Evolutionary conservation across 2,797 vertebrate genomes (phyloP), one percentile per base, ranked within the genome.

Genomic region (Simalia tracyae): DNA sequence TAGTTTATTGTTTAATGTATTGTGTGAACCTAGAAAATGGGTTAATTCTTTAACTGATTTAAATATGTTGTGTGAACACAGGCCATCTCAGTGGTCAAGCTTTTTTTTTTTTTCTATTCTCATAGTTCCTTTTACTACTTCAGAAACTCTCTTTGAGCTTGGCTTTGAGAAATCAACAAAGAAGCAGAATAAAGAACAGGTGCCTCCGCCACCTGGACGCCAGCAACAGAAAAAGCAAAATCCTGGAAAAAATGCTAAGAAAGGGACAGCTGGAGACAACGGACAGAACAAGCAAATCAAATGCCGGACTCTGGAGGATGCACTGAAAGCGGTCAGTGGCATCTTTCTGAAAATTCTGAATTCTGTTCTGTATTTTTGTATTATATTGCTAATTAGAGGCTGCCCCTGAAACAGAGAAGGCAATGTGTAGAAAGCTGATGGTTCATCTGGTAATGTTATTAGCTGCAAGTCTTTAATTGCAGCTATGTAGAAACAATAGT

Each of bases 141-240:
- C 98, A 0, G 98, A 97, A 96, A 98, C 98, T 2, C 95, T 98
- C 86, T 99, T 96, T 5, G 98, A 98, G 14, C 94, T 96, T 90
- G 97, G 97, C 94, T 98, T 99, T 8, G 99, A 99, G 96, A 98
- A 98, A 95, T 95, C 98, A 11, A 95, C 92, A 63, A 99, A 98
- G 96, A 98, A 98, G 94, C 98, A 98, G 97, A 99, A 98, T 97
- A 99, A 99, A 96, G 99, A 99, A 96, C 99, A 99, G 96, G 98
- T 99, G 15, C 99, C 99, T 0, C 99, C 99, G 0, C 89, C 50
- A 26, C 95, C 97, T 0, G 94, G 95, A 0, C 50, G 93, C 0
- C 97, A 97, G 86, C 98, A 97, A 42, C 97, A 92, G 76, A 98
- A 98, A 92, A 98, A 97, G 93, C 95, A 96, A 5, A 95, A 93